Base-by-base conservation (phyloP, 2,797 vertebrate species). In the Falco rusticolus region DNA sequence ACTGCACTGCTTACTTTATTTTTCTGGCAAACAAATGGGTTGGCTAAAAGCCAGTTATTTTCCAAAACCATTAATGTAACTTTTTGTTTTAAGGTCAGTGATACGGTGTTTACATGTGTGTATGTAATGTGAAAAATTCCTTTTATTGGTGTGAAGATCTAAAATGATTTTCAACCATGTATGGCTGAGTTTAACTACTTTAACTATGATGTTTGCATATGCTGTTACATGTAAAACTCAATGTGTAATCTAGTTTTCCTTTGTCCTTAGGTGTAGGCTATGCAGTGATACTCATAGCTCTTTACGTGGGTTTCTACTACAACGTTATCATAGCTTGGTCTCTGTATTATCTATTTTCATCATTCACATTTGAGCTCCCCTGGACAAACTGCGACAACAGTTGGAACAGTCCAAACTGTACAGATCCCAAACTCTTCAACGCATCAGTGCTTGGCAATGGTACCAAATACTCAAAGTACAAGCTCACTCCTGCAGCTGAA, bases 281-380 rank as follows among this genome's bases (percentile, higher is more conserved):
- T 47, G 98, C 99, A 16, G 99, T 99, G 97, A 99, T 99, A 97
- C 88, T 99, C 97, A 99, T 99, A 90, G 99, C 99, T 50, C 97
- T 99, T 79, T 99, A 99, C n/a, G 99, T 99, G 68, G 99, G 99
- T 95, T 99, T 99, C 98, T 99, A 99, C 98, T 99, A 99, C 98
- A 99, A 99, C 8, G 99, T 99, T 97, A 99, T 99, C 98, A 99
- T 99, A 64, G 99, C 99, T 88, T 99, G 99, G 99, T 99, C 99
- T 22, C 98, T 99, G n/a, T 98, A 99, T 98, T 99, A 99, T 97
- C 98, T 99, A 90, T 99, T 98, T 97, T 99, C 99, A 89, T 99
- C 99, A 59, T 99, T 99, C 98, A 99, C 99, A 56, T 97, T 92
- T 24, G 98, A 98, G 54, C 98, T 99, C 39, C 99, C 99, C 4